Base-by-base conservation (phyloP, 2,113 vertebrate genomes). In the Cryptotis parvus region DNA sequence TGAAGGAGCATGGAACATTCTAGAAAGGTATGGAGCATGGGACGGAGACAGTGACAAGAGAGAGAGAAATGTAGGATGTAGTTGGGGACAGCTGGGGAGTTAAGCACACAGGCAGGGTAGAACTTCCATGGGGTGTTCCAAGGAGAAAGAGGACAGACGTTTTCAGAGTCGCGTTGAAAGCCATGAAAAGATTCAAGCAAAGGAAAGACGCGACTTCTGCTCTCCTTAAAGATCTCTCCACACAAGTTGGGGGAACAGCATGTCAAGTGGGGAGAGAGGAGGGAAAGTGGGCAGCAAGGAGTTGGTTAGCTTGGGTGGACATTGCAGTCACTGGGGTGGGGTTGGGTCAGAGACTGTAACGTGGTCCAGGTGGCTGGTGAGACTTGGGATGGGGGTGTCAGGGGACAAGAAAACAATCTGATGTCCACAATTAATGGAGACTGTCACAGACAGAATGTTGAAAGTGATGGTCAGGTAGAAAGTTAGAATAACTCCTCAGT, bases 181-280 rank as follows among this genome's bases (percentile, higher is more conserved):
- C 68, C 79, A 85, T 55, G 35, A 15, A 92, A 73, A 84, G 9
- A 68, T 58, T 26, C n/a, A 66, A 88, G 24, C 78, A 77, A 27
- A 61, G n/a, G 16, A 61, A 79, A 70, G n/a, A 72, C 18, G 20
- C 16, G 72, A 2, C 11, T 76, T 89, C 76, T 45, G 18, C 35
- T 31, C 73, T 39, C 10, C 55, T 58, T 12, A 79, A 70, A 90
- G 52, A 84, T 74, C 14, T 72, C 14, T 73, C 61, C 49, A 39
- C 68, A 35, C 66, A 26, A 16, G 63, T 63, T 24, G 24, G 26
- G n/a, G 0, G 4, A 43, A 37, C 74, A 27, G 31, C 18, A 65
- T 73, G 11, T 79, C 10, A 43, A n/a, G 4, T 26, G 10, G 9
- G 7, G 9, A n/a, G n/a, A n/a, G 6, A 1, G 6, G 52, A 69